Base-by-base conservation (phyloP, 2,797 vertebrate species). In the Bufotes viridis region DNA sequence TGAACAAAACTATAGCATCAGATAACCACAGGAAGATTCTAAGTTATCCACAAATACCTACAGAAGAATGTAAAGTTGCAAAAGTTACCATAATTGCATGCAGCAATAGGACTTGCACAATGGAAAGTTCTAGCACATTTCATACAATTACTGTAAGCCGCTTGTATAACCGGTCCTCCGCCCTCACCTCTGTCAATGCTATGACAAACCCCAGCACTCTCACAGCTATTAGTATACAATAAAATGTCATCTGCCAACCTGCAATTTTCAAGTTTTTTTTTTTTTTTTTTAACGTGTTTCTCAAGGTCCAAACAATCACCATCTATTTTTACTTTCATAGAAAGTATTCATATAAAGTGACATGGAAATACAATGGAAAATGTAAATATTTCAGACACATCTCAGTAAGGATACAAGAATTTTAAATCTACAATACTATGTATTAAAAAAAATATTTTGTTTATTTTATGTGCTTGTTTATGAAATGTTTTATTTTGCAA, bases 171-270 rank as follows among this genome's bases (percentile, higher is more conserved):
- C 17, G 58, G 34, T n/a, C 15, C 61, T 8, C 26, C 75, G 70
- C 53, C 55, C n/a, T 61, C 83, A 85, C 83, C 83, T 75, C 58
- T 85, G 57, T 60, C 72, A 76, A 1, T 9, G 70, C 57, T 12
- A 24, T 76, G 72, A 76, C 83, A 76, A 57, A 49, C 22, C 57
- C 42, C 2, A 55, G 63, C 14, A 3, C 67, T 58, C 51, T 53
- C 65, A 24, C 17, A 11, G 22, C 78, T 80, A 81, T 86, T 86
- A 86, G 63, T 86, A 67, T 20, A 80, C 26, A 15, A 58, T n/a
- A 22, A 80, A 86, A 86, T 86, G 85, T 80, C 85, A 86, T 8
- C 85, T 86, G 85, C 61, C 85, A 86, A 58, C 85, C 85, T 11
- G 26, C 7, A 57, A 51, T 53, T 86, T 75, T 76, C 83, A 84